phyloP scores from a whole-genome alignment of 2,113 vertebrate genomes.

The Entomyzon cyanotis region DNA sequence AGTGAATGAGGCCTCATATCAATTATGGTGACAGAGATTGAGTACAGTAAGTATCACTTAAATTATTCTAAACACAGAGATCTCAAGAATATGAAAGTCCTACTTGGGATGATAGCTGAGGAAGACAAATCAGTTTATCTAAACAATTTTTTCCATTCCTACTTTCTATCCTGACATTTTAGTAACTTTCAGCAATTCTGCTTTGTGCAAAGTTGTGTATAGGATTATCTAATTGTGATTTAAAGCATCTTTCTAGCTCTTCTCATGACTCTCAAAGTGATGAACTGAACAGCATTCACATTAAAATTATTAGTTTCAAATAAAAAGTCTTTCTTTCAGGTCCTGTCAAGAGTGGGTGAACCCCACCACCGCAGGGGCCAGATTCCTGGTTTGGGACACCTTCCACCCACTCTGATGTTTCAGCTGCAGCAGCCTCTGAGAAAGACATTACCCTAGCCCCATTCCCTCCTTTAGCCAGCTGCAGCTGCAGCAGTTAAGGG shows the following conservation, averaged over 20 bases:
- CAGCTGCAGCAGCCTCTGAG: not conserved
- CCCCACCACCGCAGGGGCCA: not conserved
- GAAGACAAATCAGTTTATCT: not conserved
- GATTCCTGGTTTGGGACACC: not conserved
- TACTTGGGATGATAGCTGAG: not conserved
- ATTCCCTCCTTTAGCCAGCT: not conserved
- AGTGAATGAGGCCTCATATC: not conserved
- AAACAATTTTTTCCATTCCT: not conserved
- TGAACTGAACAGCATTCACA: not conserved
- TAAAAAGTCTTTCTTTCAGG: not conserved
- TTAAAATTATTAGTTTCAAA: not conserved
- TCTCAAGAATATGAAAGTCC: not conserved
- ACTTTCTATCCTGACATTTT: not conserved
- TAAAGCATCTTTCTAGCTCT: not conserved
- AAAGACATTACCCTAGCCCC: not conserved
- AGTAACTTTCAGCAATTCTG: not conserved
- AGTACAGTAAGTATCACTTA: not conserved
- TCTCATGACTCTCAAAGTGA: not conserved
- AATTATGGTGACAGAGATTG: not conserved
- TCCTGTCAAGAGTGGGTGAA: not conserved
- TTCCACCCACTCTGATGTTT: not conserved
- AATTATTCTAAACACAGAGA: not conserved
- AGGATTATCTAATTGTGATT: not conserved
- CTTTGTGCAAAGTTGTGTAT: not conserved
- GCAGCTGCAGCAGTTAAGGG: not conserved